A percentile compares a stretch with the other conserved stretches of the same genome.
phyloP scores from a whole-genome alignment of 2,113 vertebrate species.

The Phylloscopus whistleri region DNA sequence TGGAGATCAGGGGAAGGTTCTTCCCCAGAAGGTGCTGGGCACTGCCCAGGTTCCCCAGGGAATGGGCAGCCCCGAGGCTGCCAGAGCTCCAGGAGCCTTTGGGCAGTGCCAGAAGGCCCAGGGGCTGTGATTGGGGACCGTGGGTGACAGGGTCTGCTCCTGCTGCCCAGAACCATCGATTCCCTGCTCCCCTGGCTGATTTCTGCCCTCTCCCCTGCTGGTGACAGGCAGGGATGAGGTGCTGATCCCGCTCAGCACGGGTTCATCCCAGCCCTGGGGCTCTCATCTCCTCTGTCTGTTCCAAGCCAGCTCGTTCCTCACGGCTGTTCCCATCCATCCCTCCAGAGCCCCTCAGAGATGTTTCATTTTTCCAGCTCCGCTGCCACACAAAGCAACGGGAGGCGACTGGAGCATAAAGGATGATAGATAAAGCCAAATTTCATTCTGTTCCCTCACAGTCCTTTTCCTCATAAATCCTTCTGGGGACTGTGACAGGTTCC shows the following conservation, averaged over 20 bases:
- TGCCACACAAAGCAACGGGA: not conserved
- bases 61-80: not conserved
- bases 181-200: not conserved
- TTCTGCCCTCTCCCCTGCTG: not conserved
- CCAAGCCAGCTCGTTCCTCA: not conserved
- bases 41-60: not conserved
- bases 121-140: no score
- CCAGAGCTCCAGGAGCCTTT: rapidly evolving
- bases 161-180: not conserved
- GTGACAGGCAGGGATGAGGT: not conserved
- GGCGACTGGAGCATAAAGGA: slow-evolving; percentile 4
- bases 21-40: no score
- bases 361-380: not conserved
- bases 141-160: not conserved
- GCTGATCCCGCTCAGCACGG: rapidly evolving
- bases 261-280: not conserved
- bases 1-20: not conserved
- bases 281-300: not conserved
- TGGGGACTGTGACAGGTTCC: slow-evolving; percentile 22
- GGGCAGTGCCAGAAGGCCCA: no score
- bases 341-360: not conserved
- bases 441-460: slow-evolving; percentile 33
- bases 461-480: slow-evolving; percentile 63
- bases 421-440: slow-evolving; percentile 49
- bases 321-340: not conserved